Evolutionary conservation across 1,140 invertebrate genomes (phyloP).

Genomic region (Leptestheria dahalacensis): DNA sequence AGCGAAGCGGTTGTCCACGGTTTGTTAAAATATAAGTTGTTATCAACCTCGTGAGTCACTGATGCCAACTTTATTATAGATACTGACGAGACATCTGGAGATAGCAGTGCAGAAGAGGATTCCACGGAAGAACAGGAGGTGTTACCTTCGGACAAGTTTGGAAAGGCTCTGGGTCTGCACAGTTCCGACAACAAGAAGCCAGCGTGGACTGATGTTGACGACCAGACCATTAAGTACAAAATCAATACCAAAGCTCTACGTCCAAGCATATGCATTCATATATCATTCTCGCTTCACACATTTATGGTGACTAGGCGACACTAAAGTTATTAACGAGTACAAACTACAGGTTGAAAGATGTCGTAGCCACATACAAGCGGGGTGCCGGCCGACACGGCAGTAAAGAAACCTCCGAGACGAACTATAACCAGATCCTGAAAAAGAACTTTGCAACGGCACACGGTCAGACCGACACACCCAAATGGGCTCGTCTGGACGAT

Average conservation of each 20-base stretch:
- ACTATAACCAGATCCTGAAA: slow-evolving; percentile 35
- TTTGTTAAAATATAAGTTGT: background rate
- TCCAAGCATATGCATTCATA: no score
- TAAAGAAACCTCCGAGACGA: slow-evolving; percentile 5
- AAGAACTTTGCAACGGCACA: slow-evolving; percentile 47
- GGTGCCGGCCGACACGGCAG: background rate
- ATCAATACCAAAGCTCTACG: no score
- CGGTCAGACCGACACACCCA: slow-evolving; percentile 38
- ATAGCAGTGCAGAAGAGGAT: background rate
- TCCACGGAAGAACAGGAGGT: background rate
- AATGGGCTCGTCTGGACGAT: slow-evolving; percentile 46
- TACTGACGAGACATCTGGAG: no score
- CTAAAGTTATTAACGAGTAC: background rate
- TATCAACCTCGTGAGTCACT: background rate
- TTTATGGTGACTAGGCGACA: no score
- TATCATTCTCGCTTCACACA: no score
- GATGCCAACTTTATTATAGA: no score
- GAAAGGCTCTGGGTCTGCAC: background rate
- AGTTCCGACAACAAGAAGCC: slow-evolving; percentile 1
- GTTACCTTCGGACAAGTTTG: background rate
- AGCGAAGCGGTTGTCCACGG: background rate
- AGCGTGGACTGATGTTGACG: slow-evolving; percentile 15
- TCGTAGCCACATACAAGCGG: slow-evolving; percentile 3
- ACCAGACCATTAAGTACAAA: slow-evolving; percentile 7
- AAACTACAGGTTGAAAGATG: slow-evolving; percentile 9